Conservation (phyloP, 1,140 invertebrate genomes). For the Agraylea sexmaculata region DNA sequence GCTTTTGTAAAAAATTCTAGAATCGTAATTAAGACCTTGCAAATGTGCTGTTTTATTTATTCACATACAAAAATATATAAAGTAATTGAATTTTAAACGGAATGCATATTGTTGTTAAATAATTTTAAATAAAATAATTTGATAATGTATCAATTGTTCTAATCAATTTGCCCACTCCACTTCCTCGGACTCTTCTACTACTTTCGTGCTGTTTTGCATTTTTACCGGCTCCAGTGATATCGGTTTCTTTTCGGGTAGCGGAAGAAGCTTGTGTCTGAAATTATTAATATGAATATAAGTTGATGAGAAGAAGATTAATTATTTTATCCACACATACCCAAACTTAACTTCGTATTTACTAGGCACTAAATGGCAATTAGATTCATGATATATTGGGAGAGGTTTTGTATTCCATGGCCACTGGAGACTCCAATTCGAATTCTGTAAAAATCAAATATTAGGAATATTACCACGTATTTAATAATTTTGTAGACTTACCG, state of each 20-base stretch:
- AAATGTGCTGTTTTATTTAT: too few species aligned
- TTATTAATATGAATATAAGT: not conserved
- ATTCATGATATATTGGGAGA: constrained; percentile 27
- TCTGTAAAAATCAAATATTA: not conserved
- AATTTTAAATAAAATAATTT: too few species aligned
- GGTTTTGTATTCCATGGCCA: constrained; percentile 30
- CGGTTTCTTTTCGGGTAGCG: constrained; percentile 5
- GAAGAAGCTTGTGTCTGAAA: constrained; percentile 13
- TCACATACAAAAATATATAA: too few species aligned
- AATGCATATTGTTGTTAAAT: too few species aligned
- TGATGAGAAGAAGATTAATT: not conserved
- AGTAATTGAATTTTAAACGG: too few species aligned
- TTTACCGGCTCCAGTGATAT: constrained; percentile 6
- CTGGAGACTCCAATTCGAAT: constrained; percentile 25
- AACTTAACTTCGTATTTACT: constrained; percentile 29
- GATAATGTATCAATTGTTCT: too few species aligned
- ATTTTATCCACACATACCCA: constrained; percentile 19
- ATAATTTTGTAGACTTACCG: too few species aligned
- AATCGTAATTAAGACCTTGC: too few species aligned
- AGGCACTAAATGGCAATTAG: constrained; percentile 29
- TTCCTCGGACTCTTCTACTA: too few species aligned
- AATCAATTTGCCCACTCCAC: too few species aligned
- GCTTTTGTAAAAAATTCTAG: too few species aligned
- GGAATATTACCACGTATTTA: not conserved
- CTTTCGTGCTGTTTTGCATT: too few species aligned